These are phyloP conservation scores for Lampropteryx suffumata DNA, from an alignment of 2,888 invertebrate genomes.

Conservation along the genomic window DNA sequence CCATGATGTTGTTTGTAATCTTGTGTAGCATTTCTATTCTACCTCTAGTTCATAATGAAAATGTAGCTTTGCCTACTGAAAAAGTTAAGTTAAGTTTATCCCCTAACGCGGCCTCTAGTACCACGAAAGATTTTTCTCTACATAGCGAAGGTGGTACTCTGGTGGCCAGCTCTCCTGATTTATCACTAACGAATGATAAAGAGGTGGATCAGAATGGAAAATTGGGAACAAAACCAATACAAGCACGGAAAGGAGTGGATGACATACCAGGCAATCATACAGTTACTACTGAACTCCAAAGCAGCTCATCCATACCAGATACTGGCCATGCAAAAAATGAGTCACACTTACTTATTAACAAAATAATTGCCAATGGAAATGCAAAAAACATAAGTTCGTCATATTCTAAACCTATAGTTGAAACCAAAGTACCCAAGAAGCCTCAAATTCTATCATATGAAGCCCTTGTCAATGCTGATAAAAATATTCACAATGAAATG, in stretches of 20 bases:
- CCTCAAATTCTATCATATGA: conserved; percentile 58
- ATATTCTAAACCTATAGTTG: conserved; percentile 26
- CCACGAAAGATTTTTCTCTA: conserved; percentile 43
- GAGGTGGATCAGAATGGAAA: conserved; percentile 50
- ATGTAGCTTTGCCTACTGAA: conserved; percentile 6
- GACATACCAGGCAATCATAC: conserved; percentile 22
- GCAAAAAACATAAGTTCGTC: conserved; percentile 13
- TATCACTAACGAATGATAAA: conserved; percentile 49
- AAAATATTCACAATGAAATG: conserved; percentile 33
- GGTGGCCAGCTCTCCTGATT: conserved; percentile 41
- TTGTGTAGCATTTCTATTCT: conserved; percentile 12
- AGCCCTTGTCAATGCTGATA: conserved; percentile 47
- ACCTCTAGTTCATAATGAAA: conserved; percentile 15
- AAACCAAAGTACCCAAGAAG: conserved; percentile 48
- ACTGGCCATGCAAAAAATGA: background rate
- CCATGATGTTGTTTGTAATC: conserved; percentile 15
- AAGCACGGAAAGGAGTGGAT: conserved; percentile 54
- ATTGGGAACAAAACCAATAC: conserved; percentile 43
- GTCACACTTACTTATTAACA: background rate
- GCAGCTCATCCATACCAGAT: background rate
- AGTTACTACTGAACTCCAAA: conserved; percentile 6
- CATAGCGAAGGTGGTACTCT: conserved; percentile 60
- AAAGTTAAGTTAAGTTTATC: conserved; percentile 1
- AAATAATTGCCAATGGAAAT: background rate
- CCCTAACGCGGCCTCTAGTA: background rate